These are phyloP conservation scores for Sphaeridia pumilis DNA, from an alignment of 2,888 invertebrate species.

Conservation along the genomic window DNA sequence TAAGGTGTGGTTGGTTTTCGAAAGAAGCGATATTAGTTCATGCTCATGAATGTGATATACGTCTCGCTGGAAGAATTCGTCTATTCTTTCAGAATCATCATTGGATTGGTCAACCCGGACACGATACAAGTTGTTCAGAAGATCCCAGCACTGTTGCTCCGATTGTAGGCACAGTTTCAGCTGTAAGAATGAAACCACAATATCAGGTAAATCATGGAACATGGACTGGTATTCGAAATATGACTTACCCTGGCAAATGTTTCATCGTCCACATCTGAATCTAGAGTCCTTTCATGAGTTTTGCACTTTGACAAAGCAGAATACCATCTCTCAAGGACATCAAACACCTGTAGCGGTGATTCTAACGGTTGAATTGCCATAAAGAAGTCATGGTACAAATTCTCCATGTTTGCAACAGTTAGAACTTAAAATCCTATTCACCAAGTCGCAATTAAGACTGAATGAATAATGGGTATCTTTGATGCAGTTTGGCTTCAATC, in stretches of 20 bases:
- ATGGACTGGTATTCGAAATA: not conserved
- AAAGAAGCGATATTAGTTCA: slow-evolving; percentile 13
- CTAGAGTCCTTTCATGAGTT: slow-evolving; percentile 13
- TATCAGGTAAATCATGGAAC: not conserved
- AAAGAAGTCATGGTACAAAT: slow-evolving; percentile 20
- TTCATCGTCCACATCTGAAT: slow-evolving; percentile 22
- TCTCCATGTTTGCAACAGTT: too few species aligned
- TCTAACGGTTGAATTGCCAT: slow-evolving; percentile 21
- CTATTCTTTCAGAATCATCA: slow-evolving; percentile 8
- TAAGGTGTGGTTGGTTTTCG: slow-evolving; percentile 17
- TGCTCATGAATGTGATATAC: slow-evolving; percentile 24
- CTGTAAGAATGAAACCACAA: slow-evolving; percentile 11
- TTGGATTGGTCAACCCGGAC: slow-evolving; percentile 13
- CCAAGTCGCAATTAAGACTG: too few species aligned
- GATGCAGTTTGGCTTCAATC: too few species aligned
- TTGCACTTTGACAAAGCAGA: not conserved
- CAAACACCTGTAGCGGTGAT: slow-evolving; percentile 21
- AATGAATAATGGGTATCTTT: too few species aligned
- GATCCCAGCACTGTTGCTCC: slow-evolving; percentile 31
- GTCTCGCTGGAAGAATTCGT: too few species aligned
- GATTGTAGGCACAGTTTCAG: slow-evolving; percentile 15
- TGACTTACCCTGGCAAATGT: slow-evolving; percentile 16
- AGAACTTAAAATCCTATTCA: too few species aligned
- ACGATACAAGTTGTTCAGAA: slow-evolving; percentile 19
- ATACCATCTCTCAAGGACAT: slow-evolving; percentile 16